Evolutionary conservation across 2,797 vertebrate genomes (phyloP), one percentile per base, ranked within the genome.

Genomic region (Anableps anableps): DNA sequence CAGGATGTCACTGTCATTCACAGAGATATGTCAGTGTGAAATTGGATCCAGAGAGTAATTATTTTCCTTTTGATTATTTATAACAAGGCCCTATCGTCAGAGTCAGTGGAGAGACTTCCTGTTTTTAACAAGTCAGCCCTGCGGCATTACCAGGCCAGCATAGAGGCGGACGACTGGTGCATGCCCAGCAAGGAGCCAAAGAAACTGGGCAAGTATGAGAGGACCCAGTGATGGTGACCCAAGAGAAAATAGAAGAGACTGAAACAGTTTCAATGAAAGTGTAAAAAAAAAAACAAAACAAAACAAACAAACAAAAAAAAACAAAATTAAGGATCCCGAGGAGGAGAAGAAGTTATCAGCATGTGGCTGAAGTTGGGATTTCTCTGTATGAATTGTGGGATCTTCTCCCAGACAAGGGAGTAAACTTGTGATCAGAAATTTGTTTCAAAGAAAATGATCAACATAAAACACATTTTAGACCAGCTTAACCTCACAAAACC

Each of bases 71-170:
- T 83, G 19, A 10, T 19, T 1, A 50, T 62, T 17, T 29, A 71
- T 90, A 34, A 43, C 80, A 79, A 99, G 99, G 98, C 99, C 4
- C 89, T 99, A 86, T 99, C 98, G 68, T 96, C 98, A 11, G 98
- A 99, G 72, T 99, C 99, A 0, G 58, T 99, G 87, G 98, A 99
- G 93, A 97, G 98, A 85, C 96, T 99, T 50, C 99, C 99, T 0
- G 98, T 99, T 83, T 99, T 99, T 94, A 99, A 99, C 93, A 99
- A 97, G 89, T 99, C 99, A 0, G 97, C 97, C 79, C 96, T 96
- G 77, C 97, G 97, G 86, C 99, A 98, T 93, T 99, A 99, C 89
- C 97, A 97, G 82, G 77, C 94, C 38, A 95, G 88, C 86, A 96
- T 75, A 0, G 98, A 98, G 90, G 98, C 99, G 0, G 99, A 98